These are phyloP conservation scores for Poecilia gillii DNA, from an alignment of 2,797 vertebrate genomes.

Conservation along the genomic window DNA sequence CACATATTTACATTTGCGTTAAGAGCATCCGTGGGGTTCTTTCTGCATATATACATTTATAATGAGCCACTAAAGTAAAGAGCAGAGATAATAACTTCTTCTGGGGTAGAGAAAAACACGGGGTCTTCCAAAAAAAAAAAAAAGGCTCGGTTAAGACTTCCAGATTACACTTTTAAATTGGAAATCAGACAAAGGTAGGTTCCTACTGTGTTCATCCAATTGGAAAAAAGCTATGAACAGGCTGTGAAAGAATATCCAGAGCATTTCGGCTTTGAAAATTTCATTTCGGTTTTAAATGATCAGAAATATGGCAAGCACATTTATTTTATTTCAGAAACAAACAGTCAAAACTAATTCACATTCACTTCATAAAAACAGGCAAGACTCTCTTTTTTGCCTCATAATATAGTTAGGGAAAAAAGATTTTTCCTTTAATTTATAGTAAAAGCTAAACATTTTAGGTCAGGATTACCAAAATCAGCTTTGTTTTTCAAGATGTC, in stretches of 20 bases:
- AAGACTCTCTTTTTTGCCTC: not conserved
- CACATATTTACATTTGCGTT: constrained; percentile 28
- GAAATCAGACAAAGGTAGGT: not conserved
- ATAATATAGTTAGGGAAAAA: not conserved
- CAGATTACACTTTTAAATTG: not conserved
- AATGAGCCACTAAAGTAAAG: constrained; percentile 15
- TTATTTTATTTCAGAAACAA: not conserved
- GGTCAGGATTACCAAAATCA: not conserved
- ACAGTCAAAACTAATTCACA: not conserved
- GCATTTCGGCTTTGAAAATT: not conserved
- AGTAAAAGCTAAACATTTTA: not conserved
- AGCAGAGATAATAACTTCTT: not conserved
- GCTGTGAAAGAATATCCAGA: not conserved
- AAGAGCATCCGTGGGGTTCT: constrained; percentile 31
- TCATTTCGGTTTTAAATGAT: not conserved
- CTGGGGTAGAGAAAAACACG: not conserved
- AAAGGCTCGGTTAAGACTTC: not conserved
- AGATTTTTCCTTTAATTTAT: too few species aligned
- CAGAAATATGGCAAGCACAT: not conserved
- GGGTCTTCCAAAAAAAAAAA: not conserved
- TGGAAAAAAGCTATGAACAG: not conserved
- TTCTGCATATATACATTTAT: constrained; percentile 35
- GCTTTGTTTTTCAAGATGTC: not conserved
- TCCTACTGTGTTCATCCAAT: not conserved
- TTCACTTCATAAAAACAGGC: not conserved